Evolutionary conservation across 2,888 invertebrate genomes (phyloP).

Genomic region (Drosophila maculinotata): DNA sequence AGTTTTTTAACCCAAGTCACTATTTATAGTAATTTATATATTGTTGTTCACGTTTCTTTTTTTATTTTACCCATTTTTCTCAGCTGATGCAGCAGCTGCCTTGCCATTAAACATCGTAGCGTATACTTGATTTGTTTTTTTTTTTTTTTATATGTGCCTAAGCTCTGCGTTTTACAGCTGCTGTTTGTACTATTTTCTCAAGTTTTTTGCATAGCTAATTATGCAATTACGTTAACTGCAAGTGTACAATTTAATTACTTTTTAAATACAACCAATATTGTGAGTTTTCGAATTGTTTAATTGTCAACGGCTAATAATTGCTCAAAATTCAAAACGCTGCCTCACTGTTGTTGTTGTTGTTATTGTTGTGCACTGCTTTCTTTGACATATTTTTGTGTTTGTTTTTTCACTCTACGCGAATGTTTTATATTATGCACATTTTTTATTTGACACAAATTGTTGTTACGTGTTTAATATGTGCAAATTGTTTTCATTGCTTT

Average conservation of each 20-base stretch:
- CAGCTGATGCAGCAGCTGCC: conserved; percentile 43
- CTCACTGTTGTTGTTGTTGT: conserved; percentile 22
- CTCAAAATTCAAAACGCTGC: conserved; percentile 32
- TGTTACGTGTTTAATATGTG: conserved; percentile 59
- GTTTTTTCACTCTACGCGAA: neutral
- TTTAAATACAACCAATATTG: neutral
- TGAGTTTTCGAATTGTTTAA: too few species aligned
- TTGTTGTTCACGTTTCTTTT: conserved; percentile 4
- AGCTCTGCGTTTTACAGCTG: conserved; percentile 9
- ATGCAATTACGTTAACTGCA: neutral
- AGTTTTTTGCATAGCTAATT: conserved; percentile 13
- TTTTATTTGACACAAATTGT: conserved; percentile 47
- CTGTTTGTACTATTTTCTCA: conserved; percentile 18
- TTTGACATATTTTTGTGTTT: conserved; percentile 33
- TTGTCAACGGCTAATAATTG: conserved; percentile 24
- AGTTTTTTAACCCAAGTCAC: neutral
- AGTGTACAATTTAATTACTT: neutral
- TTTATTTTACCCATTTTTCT: conserved; percentile 70
- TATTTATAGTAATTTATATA: neutral
- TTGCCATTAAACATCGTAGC: conserved; percentile 67
- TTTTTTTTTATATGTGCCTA: conserved; percentile 21
- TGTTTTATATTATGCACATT: conserved; percentile 51
- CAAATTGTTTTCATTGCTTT: conserved; percentile 29
- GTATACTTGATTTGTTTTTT: conserved; percentile 42
- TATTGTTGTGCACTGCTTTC: conserved; percentile 38